Base-by-base conservation (phyloP, 2,888 invertebrate genomes). In the Cheilosia soror region DNA sequence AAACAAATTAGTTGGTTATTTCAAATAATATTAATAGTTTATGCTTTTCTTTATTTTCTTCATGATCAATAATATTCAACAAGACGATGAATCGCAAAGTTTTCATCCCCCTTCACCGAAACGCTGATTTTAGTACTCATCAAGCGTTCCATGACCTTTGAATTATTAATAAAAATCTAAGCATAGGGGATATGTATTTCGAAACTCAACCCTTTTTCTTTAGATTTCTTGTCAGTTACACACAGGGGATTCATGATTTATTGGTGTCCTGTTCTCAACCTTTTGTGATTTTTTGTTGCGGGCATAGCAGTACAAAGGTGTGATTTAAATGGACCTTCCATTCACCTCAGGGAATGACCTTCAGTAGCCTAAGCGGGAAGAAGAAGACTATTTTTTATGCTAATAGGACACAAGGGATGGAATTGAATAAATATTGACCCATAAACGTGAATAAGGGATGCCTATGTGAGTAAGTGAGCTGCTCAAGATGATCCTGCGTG, bases 201-300 rank as follows among this genome's bases (percentile, higher is more conserved):
- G 5, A 13, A 42, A n/a, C 53, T 60, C 60, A 73, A 78, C 72
- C 78, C 82, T 69, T 83, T 55, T 42, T 20, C 20, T 9, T 63
- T 60, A 11, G 55, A 69, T 69, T 71, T 69, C 5, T 31, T 77
- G 69, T 49, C 81, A 71, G 79, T 55, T 63, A 63, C 15, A 63
- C 15, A 27, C 49, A 68, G 51, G 79, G 80, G 20, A 75, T 65
- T 75, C 69, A 13, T 84, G 84, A 84, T 84, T 84, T 84, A 84
- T 80, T 80, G 75, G 80, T 84, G 80, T 84, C 84, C 79, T 84
- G 84, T 84, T 84, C 75, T 80, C 80, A 75, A 80, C 80, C 84
- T 75, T 71, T 84, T 84, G 84, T 84, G 27, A 27, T 20, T 6
- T 72, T 40, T 81, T 69, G 71, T 68, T 1, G 44, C 42, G 15